phyloP scores from a whole-genome alignment of 2,113 vertebrate genomes.

The Athene noctua region DNA sequence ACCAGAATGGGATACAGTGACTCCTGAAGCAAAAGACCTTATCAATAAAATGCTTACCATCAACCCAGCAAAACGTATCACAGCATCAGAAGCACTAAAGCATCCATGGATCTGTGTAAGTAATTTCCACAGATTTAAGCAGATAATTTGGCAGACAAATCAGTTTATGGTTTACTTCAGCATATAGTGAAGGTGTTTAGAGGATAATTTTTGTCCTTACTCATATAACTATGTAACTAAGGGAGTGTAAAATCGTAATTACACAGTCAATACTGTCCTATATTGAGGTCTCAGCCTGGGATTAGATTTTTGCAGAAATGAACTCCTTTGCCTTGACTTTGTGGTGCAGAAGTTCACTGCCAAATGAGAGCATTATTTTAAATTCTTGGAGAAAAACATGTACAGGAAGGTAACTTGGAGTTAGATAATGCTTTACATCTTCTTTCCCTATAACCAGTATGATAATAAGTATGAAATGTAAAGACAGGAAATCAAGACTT shows the following conservation, averaged over 20 bases:
- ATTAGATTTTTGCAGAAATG: background rate
- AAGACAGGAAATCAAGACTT: background rate
- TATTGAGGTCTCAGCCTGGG: background rate
- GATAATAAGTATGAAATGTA: background rate
- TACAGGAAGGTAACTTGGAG: background rate
- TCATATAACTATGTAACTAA: background rate
- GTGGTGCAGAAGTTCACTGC: background rate
- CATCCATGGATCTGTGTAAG: constrained; percentile 98
- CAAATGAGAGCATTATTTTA: background rate
- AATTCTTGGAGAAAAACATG: background rate
- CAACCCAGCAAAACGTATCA: constrained; percentile 93
- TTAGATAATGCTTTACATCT: background rate
- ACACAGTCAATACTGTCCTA: rapidly evolving
- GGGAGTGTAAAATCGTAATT: background rate
- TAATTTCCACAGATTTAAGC: background rate
- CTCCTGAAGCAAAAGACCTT: constrained; percentile 97
- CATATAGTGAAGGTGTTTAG: background rate
- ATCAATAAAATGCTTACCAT: constrained; percentile 99
- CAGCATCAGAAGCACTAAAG: constrained; percentile 90
- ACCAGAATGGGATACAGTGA: constrained; percentile 97
- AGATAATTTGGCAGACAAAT: background rate
- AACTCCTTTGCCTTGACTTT: background rate
- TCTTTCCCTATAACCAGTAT: background rate
- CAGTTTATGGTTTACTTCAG: background rate
- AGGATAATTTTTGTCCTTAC: background rate